Evolutionary conservation across 2,888 invertebrate genomes (phyloP), one percentile per base, ranked within the genome.

Genomic region (Sinhomidia bicolor): DNA sequence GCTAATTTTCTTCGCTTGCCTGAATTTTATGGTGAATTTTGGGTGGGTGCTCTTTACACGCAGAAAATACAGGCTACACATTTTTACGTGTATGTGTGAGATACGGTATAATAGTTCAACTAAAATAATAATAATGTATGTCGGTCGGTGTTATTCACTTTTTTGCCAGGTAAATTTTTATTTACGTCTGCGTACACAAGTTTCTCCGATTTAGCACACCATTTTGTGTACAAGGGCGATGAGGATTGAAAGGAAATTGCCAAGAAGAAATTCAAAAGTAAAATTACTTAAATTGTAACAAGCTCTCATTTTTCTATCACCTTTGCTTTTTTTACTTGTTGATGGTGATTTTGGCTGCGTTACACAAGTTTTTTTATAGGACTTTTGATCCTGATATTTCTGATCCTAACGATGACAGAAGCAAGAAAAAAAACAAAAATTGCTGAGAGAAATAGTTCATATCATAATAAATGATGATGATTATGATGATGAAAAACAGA

Each of bases 11-110:
- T 17, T 54, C 54, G 85, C 65, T 85, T 85, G 79, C 41, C 71
- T 85, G 54, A 65, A 57, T 80, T 85, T 85, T 85, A 85, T 85
- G 85, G 85, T 36, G 79, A 85, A 71, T 68, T 79, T 85, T 85
- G 85, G 85, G 85, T 80, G 85, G 65, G 79, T 85, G 85, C 85
- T 57, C 17, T 85, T 78, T 85, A 60, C 76, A 76, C 76, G 20
- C 47, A 71, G 26, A 57, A 44, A 32, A 76, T 26, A 20, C 20
- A 44, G 23, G 32, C 23, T 54, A 71, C 12, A 12, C 17, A 81
- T 83, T 29, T 17, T 57, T 41, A 74, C 47, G 62, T 80, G 20
- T 23, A 26, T 17, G 80, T 44, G 62, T 44, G 80, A 80, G 32
- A 54, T 78, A 65, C 65, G 65, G 32, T 65, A 65, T 32, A 65